Evolutionary conservation across 2,113 vertebrate species (phyloP).

Genomic region (Psilopsiagon aymara): DNA sequence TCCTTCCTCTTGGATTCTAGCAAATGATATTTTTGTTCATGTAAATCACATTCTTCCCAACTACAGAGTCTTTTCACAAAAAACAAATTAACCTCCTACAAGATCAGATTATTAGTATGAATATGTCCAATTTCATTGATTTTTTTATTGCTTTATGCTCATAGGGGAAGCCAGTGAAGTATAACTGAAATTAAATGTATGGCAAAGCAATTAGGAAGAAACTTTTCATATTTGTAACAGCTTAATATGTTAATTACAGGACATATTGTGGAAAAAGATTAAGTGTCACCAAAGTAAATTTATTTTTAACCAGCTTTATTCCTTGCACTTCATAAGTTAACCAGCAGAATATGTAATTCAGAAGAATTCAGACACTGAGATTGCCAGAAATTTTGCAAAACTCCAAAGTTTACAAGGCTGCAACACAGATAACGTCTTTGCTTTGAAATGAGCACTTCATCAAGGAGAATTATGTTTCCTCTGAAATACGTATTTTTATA

Average conservation of each 20-base stretch:
- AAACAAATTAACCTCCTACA: conserved; percentile 39
- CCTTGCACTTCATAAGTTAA: conserved; percentile 70
- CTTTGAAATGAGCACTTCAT: conserved; percentile 52
- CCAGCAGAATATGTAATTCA: conserved; percentile 32
- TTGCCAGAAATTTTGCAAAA: conserved; percentile 62
- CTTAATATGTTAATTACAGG: conserved; percentile 73
- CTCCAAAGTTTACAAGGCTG: conserved; percentile 14
- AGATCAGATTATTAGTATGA: conserved; percentile 31
- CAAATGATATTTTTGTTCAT: conserved; percentile 13
- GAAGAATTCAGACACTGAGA: not conserved
- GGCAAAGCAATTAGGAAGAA: conserved; percentile 57
- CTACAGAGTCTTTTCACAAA: conserved; percentile 16
- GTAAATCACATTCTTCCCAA: conserved; percentile 19
- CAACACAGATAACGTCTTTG: conserved; percentile 37
- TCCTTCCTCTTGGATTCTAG: not conserved
- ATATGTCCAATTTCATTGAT: conserved; percentile 14
- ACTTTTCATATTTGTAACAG: conserved; percentile 65
- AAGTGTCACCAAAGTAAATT: conserved; percentile 69
- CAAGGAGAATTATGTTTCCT: conserved; percentile 19
- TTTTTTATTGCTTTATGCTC: not conserved
- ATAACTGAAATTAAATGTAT: conserved; percentile 43
- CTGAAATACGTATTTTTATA: not conserved
- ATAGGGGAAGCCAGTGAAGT: conserved; percentile 23
- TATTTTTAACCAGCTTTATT: conserved; percentile 71
- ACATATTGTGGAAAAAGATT: conserved; percentile 59